A percentile compares a stretch with the other conserved stretches of the same genome.
Conservation (phyloP, 30 jellyfish, hydroid and myxozoan genomes). For the Hydractinia symbiolongicarpus region DNA sequence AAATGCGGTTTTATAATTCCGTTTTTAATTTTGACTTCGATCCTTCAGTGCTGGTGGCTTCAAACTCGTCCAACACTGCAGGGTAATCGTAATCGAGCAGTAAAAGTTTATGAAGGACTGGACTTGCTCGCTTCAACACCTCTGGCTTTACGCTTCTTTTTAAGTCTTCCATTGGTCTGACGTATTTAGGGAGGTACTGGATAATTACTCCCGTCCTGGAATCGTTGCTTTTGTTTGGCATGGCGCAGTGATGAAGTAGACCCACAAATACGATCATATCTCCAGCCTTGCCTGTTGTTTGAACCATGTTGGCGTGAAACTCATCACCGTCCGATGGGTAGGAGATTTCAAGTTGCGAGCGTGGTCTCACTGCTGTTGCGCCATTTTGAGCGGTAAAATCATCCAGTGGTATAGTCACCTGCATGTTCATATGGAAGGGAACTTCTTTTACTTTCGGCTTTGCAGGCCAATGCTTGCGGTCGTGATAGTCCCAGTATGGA, state of each 20-base stretch:
- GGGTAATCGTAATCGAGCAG: conserved; percentile 17
- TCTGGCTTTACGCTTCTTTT: conserved; percentile 10
- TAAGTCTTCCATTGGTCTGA: conserved; percentile 20
- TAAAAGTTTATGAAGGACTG: not conserved
- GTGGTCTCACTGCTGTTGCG: conserved; percentile 16
- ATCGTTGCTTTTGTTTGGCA: conserved; percentile 9
- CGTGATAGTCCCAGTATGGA: conserved; percentile 26
- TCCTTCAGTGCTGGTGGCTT: conserved; percentile 20
- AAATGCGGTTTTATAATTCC: too few relatives aligned
- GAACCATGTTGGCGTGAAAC: conserved; percentile 15
- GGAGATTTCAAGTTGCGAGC: not conserved
- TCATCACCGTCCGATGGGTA: conserved; percentile 9
- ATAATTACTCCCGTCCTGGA: conserved; percentile 20
- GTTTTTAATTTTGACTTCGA: not conserved
- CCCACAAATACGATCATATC: conserved; percentile 16
- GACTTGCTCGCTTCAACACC: not conserved
- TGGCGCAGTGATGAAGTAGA: conserved; percentile 20
- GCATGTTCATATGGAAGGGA: conserved; percentile 14
- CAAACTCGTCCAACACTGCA: not conserved
- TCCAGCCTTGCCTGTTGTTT: conserved; percentile 10
- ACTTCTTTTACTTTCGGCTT: not conserved
- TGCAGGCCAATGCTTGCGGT: conserved; percentile 17
- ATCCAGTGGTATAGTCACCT: conserved; percentile 18
- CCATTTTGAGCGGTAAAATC: conserved; percentile 21
- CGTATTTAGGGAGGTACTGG: conserved; percentile 20